Evolutionary conservation across 2,888 invertebrate genomes (phyloP).

Genomic region (Melikaiella ostensackeni): DNA sequence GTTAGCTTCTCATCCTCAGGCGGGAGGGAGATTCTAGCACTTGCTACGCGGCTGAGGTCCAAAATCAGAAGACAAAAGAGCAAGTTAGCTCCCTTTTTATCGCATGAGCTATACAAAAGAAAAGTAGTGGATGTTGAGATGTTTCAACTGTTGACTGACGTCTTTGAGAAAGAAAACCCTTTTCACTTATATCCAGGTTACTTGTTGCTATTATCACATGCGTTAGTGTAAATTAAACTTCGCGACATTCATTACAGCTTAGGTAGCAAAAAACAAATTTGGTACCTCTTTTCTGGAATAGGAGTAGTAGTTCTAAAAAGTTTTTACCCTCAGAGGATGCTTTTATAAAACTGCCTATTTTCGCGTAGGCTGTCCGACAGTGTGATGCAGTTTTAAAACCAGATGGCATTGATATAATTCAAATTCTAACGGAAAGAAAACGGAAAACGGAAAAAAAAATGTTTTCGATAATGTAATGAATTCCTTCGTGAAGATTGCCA

Average conservation of each 20-base stretch:
- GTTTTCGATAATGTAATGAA: slow-evolving; percentile 84
- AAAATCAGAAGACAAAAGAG: too few species aligned
- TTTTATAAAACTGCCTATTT: slow-evolving; percentile 83
- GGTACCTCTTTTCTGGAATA: slow-evolving; percentile 96
- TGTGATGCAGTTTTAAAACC: slow-evolving; percentile 82
- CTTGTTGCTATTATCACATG: slow-evolving; percentile 79
- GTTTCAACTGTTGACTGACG: slow-evolving; percentile 81
- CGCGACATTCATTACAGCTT: slow-evolving; percentile 81
- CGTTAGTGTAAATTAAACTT: slow-evolving; percentile 60
- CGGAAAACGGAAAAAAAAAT: too few species aligned
- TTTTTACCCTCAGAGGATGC: slow-evolving; percentile 43
- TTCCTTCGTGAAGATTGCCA: slow-evolving; percentile 87
- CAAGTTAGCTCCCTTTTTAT: too few species aligned
- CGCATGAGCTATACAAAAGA: too few species aligned
- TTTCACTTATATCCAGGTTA: slow-evolving; percentile 89
- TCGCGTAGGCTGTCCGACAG: slow-evolving; percentile 80
- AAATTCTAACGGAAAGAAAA: slow-evolving; percentile 81
- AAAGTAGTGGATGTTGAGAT: slow-evolving; percentile 44
- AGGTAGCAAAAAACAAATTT: slow-evolving; percentile 84
- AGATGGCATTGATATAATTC: slow-evolving; percentile 82
- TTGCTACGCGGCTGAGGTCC: too few species aligned
- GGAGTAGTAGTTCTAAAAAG: slow-evolving; percentile 79
- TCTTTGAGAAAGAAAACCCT: slow-evolving; percentile 78
- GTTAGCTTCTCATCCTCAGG: too few species aligned
- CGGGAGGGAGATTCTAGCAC: too few species aligned